Percentiles rank a stretch among this genome's conserved stretches.
phyloP scores from a whole-genome alignment of 2,888 invertebrate genomes.

The Monochamus alternatus region DNA sequence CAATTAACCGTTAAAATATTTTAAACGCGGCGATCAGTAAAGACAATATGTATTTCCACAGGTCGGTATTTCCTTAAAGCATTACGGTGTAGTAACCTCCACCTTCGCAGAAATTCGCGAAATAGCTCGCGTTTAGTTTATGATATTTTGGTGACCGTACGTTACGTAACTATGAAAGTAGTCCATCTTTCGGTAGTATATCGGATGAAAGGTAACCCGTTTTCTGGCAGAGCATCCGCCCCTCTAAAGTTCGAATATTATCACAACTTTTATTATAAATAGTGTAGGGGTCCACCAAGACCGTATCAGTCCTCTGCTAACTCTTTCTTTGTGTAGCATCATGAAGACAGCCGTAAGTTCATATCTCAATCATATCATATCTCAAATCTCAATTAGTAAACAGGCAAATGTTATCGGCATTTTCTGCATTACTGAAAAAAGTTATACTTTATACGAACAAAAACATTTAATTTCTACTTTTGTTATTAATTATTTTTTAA shows the following conservation, averaged over 20 bases:
- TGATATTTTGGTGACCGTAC: conserved; percentile 49
- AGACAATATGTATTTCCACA: no score
- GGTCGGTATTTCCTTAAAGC: neutral
- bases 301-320: conserved; percentile 66
- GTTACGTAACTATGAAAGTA: conserved; percentile 63
- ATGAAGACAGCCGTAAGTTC: conserved; percentile 66
- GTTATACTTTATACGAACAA: neutral
- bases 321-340: conserved; percentile 55
- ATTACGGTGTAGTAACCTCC: conserved; percentile 4
- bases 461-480: neutral
- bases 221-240: conserved; percentile 56
- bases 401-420: neutral
- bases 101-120: conserved; percentile 14
- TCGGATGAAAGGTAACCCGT: conserved; percentile 59
- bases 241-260: conserved; percentile 56
- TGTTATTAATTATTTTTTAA: neutral
- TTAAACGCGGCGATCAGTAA: no score
- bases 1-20: no score
- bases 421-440: neutral
- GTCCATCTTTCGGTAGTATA: conserved; percentile 61
- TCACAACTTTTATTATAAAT: conserved; percentile 62
- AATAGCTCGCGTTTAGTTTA: conserved; percentile 10
- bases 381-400: no score
- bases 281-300: conserved; percentile 50
- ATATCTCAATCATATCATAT: neutral